Evolutionary conservation across 2,888 invertebrate species (phyloP), one percentile per base, ranked within the genome.

Genomic region (Pyrochroa serraticornis): DNA sequence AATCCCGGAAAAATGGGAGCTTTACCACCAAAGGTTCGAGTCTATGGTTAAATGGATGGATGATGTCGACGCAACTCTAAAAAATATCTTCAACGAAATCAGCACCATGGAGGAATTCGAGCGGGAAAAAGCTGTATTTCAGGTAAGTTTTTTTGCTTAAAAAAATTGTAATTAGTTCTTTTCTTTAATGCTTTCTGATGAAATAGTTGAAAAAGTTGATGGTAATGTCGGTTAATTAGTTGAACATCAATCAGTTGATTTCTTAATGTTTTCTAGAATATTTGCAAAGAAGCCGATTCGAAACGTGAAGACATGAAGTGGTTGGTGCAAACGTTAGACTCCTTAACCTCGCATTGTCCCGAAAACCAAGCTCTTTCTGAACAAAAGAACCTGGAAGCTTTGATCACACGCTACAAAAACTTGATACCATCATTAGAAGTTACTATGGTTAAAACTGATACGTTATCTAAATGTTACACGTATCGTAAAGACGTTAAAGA

Each of bases 241-340:
- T 44, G 34, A 22, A 14, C n/a, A 39, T 8, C 39, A 39, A 7
- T 50, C 3, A 12, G 22, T 42, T 35, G 12, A 14, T 30, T 43
- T 12, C 22, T 52, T 1, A 47, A 36, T 49, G 39, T 49, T 45
- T 49, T 45, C 2, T 81, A 95, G 95, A 88, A 87, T 77, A 91
- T 95, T 69, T 95, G 95, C 77, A 89, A 90, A 60, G 93, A 95
- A 81, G 94, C 95, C 33, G 95, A 96, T 76, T 85, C 85, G 57
- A 92, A 93, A 77, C 87, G 94, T 22, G 95, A 95, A 77, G 94
- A 95, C 71, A 95, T 96, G 90, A 95, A 95, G 75, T 95, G 95
- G 93, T 82, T 97, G 51, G 93, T 95, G 0, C 93, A 95, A 79
- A 93, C 92, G 8, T 80, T 97, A 47, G 95, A 97, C 72, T 89